phyloP scores from a whole-genome alignment of 1,140 invertebrate genomes.

The Phymorhynchus buccinoides region DNA sequence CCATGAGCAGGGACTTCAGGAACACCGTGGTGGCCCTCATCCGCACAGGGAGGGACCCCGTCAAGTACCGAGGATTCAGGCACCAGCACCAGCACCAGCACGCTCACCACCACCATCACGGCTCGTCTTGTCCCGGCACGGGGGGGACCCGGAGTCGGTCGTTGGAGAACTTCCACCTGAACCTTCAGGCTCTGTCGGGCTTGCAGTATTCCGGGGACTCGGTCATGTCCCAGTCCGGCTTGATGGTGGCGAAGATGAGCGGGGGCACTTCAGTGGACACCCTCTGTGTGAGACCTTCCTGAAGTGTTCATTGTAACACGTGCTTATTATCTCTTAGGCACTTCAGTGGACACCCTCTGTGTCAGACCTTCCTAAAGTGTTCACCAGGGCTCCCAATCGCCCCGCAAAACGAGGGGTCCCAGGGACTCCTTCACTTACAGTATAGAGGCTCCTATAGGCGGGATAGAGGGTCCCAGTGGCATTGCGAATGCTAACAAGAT shows the following conservation, averaged over 20 bases:
- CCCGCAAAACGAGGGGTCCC: too few relatives aligned
- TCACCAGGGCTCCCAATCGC: too few relatives aligned
- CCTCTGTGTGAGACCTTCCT: background rate
- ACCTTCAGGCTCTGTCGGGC: background rate
- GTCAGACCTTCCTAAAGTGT: background rate
- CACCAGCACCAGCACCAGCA: too few relatives aligned
- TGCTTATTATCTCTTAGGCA: background rate
- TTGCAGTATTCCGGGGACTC: conserved; percentile 23
- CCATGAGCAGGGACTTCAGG: conserved; percentile 93
- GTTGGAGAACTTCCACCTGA: background rate
- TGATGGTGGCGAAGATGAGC: conserved; percentile 34
- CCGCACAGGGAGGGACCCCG: conserved; percentile 11
- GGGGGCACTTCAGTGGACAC: conserved; percentile 1
- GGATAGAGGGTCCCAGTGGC: too few relatives aligned
- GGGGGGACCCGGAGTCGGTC: background rate
- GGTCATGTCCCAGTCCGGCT: conserved; percentile 26
- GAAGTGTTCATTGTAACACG: background rate
- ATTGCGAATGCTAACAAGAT: too few relatives aligned
- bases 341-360: background rate
- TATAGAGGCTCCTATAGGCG: too few relatives aligned
- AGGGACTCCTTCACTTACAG: too few relatives aligned
- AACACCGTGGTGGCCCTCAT: conserved; percentile 79
- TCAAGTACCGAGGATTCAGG: background rate
- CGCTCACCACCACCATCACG: background rate
- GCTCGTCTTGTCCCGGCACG: background rate